Evolutionary conservation across 1,140 invertebrate genomes (phyloP).

Genomic region (Panulirus ornatus): DNA sequence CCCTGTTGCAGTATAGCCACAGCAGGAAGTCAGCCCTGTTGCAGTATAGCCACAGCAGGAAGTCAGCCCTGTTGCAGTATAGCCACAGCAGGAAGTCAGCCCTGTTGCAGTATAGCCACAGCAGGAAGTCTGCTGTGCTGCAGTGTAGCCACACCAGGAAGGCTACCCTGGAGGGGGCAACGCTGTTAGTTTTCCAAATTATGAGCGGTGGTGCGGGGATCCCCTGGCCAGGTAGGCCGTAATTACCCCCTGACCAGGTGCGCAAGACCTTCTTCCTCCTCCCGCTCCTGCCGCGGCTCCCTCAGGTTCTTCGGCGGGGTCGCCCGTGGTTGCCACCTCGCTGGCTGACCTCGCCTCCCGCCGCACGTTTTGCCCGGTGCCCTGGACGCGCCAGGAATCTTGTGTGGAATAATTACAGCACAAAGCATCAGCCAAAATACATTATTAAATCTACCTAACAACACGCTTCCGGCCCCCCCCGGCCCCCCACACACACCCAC

Average conservation of each 20-base stretch:
- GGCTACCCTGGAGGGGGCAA: too few species aligned
- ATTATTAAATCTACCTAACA: conserved; percentile 53
- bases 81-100: too few species aligned
- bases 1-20: too few species aligned
- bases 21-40: too few species aligned
- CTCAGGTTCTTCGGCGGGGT: not conserved
- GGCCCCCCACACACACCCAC: too few species aligned
- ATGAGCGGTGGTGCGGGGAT: not conserved
- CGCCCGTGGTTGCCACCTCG: not conserved
- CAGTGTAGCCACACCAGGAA: too few species aligned
- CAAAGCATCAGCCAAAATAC: conserved; percentile 42
- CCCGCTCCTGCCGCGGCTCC: not conserved
- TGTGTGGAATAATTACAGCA: conserved; percentile 29
- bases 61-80: too few species aligned
- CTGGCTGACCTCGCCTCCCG: conserved; percentile 6
- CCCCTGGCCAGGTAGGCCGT: conserved; percentile 12
- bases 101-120: too few species aligned
- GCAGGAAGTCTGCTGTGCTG: too few species aligned
- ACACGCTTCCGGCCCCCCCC: conserved; percentile 46
- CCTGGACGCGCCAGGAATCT: not conserved
- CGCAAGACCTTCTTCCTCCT: not conserved
- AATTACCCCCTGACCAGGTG: conserved; percentile 36
- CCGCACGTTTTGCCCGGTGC: not conserved
- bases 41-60: too few species aligned
- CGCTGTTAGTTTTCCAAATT: conserved; percentile 27